Evolutionary conservation across 2,797 vertebrate species (phyloP).

Genomic region (Anniella stebbinsi): DNA sequence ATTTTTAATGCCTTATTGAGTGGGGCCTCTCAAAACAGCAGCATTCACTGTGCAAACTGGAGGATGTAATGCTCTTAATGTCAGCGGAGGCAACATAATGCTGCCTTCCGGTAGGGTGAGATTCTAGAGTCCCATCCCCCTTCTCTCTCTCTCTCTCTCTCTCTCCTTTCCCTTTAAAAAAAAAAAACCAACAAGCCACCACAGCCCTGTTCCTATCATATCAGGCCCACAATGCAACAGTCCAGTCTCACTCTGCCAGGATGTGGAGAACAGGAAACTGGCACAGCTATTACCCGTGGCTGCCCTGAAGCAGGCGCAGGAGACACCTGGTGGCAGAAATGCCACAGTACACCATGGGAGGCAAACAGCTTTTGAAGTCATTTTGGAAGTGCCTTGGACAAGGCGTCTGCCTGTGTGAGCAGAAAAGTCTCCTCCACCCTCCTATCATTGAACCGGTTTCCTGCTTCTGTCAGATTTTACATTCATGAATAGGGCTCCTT

Average conservation of each 20-base stretch:
- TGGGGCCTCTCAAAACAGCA: neutral
- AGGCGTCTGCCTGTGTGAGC: no score
- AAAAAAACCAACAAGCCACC: neutral
- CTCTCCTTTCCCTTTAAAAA: neutral
- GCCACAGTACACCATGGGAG: fast-evolving
- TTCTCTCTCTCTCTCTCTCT: neutral
- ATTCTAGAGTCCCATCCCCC: neutral
- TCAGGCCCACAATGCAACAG: constrained; percentile 34
- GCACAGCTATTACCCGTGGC: constrained; percentile 15
- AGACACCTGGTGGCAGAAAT: constrained; percentile 32
- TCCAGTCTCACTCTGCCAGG: constrained; percentile 7
- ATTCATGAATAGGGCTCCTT: neutral
- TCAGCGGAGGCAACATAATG: neutral
- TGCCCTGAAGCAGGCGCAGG: neutral
- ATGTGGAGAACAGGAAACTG: constrained; percentile 37
- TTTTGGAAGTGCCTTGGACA: neutral
- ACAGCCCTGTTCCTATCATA: neutral
- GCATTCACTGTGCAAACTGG: neutral
- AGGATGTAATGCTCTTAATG: neutral
- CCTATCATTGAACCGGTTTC: neutral
- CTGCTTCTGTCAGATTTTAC: neutral
- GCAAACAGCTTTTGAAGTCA: neutral
- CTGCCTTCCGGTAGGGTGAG: neutral
- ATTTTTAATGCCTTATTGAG: neutral
- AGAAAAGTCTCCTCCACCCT: neutral